Evolutionary conservation across 2,888 invertebrate genomes (phyloP), one percentile per base, ranked within the genome.

Genomic region (Lasioglossum lativentre): DNA sequence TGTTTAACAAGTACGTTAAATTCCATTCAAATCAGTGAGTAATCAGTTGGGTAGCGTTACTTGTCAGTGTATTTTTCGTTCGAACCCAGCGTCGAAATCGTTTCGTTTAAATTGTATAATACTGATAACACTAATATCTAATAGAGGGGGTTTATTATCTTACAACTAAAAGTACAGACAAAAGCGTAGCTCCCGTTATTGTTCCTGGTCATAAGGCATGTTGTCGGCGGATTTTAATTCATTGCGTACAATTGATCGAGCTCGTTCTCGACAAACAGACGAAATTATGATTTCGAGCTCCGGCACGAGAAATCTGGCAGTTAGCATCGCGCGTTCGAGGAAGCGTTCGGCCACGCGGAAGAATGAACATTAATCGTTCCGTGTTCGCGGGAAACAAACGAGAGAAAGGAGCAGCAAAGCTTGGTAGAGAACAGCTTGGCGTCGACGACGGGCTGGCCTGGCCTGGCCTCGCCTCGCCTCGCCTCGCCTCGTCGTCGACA

Each of bases 321-420:
- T 63, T 63, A 63, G 16, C 63, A 63, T 63, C 6, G 56, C 56
- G 56, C n/a, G 6, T 63, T 30, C 30, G 30, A 30, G 30, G 63
- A 30, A 30, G 63, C 30, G 63, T 30, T 63, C 30, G 30, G 47
- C 47, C 72, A 72, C 47, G 30, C 30, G 72, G 40, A 74, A 74
- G 34, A 56, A 56, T 30, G 63, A 63, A 63, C 63, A 63, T 63
- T 63, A 63, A 63, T 63, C 27, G 63, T 30, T 63, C 8, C 30
- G 30, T 19, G 63, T 30, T 34, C 63, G 8, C 30, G 30, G 30
- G 59, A 59, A 59, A 59, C 14, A 52, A 52, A 52, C n/a, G n/a
- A 56, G n/a, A 56, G 30, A 34, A 68, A 68, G 10, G 34, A 38
- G 66, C 66, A 68, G 40, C 4, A 27, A 27, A 68, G 34, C 34